Base-by-base conservation (phyloP, 2,888 invertebrate species). In the Smittia aterrima region DNA sequence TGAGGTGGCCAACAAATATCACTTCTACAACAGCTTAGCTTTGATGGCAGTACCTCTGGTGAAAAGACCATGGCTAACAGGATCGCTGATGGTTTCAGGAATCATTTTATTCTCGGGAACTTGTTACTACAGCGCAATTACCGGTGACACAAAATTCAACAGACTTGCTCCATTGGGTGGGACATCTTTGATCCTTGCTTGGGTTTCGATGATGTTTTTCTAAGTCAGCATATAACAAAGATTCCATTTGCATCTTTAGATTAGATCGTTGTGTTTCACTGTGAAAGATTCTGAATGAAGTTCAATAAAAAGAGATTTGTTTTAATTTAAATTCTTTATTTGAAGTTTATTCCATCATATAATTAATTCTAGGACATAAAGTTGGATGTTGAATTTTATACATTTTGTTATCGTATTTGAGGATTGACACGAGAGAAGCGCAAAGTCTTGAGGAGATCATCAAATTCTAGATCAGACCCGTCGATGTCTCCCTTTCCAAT, bases 41-140 rank as follows among this genome's bases (percentile, higher is more conserved):
- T 83, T 98, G 70, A 84, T 97, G 77, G 91, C 90, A 25, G 89
- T 93, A 58, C 96, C 96, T 0, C 82, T 96, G 64, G 89, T 90
- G 76, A 87, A 87, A 78, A 86, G 87, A 80, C 96, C 96, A 4
- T 83, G 85, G 24, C 54, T 82, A 80, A 96, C 96, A 88, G 95
- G 93, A n/a, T 82, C 88, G 2, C 86, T 95, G 76, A 86, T 96
- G 80, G 80, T 90, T 24, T 83, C 88, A 41, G 97, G 97, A 3
- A 93, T 92, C 78, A 78, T 88, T 1, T 80, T 96, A 41, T 97
- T 97, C 82, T 91, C 92, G 80, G 96, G 96, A 0, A 89, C 93
- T n/a, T 94, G 95, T 81, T 98, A 97, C 82, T 93, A 93, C 80
- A 90, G 92, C 79, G 92, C 94, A 0, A 87, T 97, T 77, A 95